These are phyloP conservation scores for Edolisoma coerulescens DNA, from an alignment of 2,113 vertebrate genomes.

Conservation along the genomic window DNA sequence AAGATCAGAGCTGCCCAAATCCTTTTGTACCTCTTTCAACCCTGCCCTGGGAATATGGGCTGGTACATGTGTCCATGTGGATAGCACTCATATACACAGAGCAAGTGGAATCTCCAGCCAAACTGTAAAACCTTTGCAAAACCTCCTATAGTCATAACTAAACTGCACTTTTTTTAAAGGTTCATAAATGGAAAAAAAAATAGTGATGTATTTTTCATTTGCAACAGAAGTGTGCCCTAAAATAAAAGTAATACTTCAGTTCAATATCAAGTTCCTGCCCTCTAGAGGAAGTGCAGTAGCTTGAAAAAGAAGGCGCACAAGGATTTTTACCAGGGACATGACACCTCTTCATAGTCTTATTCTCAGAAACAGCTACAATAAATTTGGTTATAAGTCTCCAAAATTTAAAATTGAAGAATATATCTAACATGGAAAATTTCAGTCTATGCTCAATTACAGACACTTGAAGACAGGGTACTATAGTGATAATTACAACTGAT, in stretches of 20 bases:
- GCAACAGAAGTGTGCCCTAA: neutral
- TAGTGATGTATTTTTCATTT: neutral
- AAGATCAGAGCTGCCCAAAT: neutral
- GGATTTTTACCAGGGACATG: neutral
- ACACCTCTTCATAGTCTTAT: neutral
- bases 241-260: neutral
- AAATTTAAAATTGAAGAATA: neutral
- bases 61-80: accelerated
- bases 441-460: neutral
- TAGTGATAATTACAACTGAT: neutral
- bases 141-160: neutral
- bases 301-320: neutral
- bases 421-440: neutral
- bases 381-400: neutral
- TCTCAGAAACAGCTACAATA: neutral
- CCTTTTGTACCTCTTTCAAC: neutral
- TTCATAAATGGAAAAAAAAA: neutral
- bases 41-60: neutral
- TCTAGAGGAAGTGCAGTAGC: neutral
- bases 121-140: neutral
- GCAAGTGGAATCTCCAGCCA: neutral
- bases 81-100: neutral
- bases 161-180: neutral
- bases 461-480: neutral
- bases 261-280: neutral